Conservation (phyloP, 1,140 invertebrate genomes). For the Drosophila setifemur region DNA sequence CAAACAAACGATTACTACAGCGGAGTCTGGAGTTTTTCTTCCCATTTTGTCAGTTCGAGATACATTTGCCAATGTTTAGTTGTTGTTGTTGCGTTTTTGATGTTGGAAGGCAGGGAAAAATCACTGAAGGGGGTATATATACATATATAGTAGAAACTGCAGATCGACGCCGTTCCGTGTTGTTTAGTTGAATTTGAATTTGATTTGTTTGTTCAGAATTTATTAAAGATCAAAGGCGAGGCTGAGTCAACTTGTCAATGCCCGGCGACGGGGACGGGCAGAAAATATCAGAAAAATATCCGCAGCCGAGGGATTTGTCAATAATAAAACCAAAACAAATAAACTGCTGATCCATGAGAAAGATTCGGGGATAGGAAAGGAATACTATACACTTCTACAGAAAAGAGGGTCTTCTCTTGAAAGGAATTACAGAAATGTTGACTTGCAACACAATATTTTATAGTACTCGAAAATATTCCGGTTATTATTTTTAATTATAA, state of each 20-base stretch:
- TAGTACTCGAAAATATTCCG: too few relatives aligned
- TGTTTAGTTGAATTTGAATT: conserved; percentile 63
- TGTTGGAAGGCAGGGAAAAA: conserved; percentile 3
- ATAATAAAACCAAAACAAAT: conserved; percentile 60
- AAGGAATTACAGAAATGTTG: background rate
- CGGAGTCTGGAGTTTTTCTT: conserved; percentile 13
- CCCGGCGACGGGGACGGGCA: background rate
- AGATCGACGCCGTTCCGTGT: conserved; percentile 40
- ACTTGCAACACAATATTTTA: too few relatives aligned
- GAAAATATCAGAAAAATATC: conserved; percentile 32
- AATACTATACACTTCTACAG: too few relatives aligned
- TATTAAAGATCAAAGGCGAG: conserved; percentile 73
- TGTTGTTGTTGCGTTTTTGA: conserved; percentile 38
- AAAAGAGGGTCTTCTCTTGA: too few relatives aligned
- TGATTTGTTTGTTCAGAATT: conserved; percentile 76
- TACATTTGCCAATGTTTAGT: conserved; percentile 49
- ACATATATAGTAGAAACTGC: too few relatives aligned
- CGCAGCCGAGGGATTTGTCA: conserved; percentile 46
- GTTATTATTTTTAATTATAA: too few relatives aligned
- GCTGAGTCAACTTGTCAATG: conserved; percentile 58
- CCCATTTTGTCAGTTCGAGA: background rate
- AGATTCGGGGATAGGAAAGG: background rate
- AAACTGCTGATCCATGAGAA: conserved; percentile 42
- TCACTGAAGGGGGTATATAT: conserved; percentile 5
- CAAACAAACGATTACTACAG: conserved; percentile 37